These are phyloP conservation scores for Doris montereyensis DNA, from an alignment of 2,888 invertebrate genomes.

Conservation along the genomic window DNA sequence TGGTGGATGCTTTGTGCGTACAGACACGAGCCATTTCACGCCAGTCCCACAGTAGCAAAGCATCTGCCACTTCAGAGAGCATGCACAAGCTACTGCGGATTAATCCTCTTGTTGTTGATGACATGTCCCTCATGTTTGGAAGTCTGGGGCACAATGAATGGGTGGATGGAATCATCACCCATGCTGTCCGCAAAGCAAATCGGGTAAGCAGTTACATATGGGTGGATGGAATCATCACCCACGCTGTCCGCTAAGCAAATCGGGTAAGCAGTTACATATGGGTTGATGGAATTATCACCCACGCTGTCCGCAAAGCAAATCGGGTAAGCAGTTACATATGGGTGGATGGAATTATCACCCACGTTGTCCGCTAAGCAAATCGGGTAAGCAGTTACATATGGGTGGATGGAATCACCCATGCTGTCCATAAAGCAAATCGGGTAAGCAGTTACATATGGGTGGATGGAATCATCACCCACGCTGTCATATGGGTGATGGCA, in stretches of 20 bases:
- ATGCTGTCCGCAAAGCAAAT: conserved; percentile 70
- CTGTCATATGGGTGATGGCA: too few species aligned
- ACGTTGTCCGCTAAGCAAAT: too few species aligned
- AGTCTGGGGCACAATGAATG: conserved; percentile 68
- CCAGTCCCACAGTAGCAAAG: conserved; percentile 55
- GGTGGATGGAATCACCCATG: too few species aligned
- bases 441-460: too few species aligned
- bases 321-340: conserved; percentile 57
- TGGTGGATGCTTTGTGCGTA: conserved; percentile 69
- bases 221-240: conserved; percentile 72
- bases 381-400: too few species aligned
- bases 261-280: conserved; percentile 57
- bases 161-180: conserved; percentile 72
- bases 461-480: too few species aligned
- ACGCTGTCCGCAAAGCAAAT: conserved; percentile 70
- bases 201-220: conserved; percentile 57
- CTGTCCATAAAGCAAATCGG: too few species aligned
- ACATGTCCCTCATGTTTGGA: conserved; percentile 70
- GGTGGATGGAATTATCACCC: too few species aligned
- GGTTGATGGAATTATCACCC: conserved; percentile 72
- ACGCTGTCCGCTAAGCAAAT: conserved; percentile 70
- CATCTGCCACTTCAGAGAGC: conserved; percentile 55
- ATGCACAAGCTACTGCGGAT: conserved; percentile 70
- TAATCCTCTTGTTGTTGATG: conserved; percentile 71
- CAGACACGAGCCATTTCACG: conserved; percentile 58